These are phyloP conservation scores for Euplexia lucipara DNA, from an alignment of 2,888 invertebrate species.

Conservation along the genomic window DNA sequence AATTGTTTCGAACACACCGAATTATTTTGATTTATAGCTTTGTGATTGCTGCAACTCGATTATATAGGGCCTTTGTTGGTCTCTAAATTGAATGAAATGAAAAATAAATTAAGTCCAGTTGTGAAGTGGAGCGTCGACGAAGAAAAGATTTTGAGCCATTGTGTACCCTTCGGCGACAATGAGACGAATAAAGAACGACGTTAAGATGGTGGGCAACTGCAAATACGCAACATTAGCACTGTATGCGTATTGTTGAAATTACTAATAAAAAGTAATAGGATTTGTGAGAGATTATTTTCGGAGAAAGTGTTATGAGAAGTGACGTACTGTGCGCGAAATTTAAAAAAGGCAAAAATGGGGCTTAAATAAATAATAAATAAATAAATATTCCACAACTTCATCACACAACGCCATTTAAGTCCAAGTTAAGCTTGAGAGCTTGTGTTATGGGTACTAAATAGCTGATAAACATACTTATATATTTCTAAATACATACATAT, in stretches of 20 bases:
- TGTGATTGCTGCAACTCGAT: constrained; percentile 90
- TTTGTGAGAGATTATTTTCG: neutral
- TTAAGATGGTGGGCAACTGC: constrained; percentile 43
- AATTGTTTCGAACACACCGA: constrained; percentile 86
- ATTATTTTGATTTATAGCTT: constrained; percentile 90
- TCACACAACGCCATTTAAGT: too few relatives aligned
- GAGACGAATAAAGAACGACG: constrained; percentile 51
- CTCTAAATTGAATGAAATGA: constrained; percentile 88
- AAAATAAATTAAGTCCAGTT: constrained; percentile 84
- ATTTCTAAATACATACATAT: too few relatives aligned
- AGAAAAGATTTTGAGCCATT: constrained; percentile 70
- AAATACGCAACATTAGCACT: constrained; percentile 46
- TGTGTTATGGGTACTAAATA: too few relatives aligned
- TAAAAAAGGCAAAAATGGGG: too few relatives aligned
- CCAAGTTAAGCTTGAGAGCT: too few relatives aligned
- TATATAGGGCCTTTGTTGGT: constrained; percentile 82
- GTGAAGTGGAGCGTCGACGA: constrained; percentile 71
- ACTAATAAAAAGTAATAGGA: constrained; percentile 34
- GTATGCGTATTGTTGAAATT: constrained; percentile 34
- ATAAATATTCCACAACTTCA: too few relatives aligned
- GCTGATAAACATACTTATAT: too few relatives aligned
- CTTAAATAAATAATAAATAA: too few relatives aligned
- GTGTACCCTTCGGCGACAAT: constrained; percentile 61
- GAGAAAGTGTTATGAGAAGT: neutral
- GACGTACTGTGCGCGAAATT: neutral